Base-by-base conservation (phyloP, 2,888 invertebrate genomes). In the Synanthedon tipuliformis region DNA sequence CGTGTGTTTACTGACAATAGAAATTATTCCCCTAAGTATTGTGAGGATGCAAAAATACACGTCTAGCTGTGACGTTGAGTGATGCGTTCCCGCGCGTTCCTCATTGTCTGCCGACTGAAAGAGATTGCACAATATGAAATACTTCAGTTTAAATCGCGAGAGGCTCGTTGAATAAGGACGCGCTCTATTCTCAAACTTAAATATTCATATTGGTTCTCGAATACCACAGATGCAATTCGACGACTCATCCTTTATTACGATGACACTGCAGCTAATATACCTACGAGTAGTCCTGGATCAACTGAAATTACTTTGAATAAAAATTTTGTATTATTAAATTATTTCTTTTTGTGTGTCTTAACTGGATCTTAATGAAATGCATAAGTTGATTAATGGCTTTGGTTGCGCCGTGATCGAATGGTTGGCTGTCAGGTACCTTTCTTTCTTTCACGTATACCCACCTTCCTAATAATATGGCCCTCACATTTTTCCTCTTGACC, bases 51-150 rank as follows among this genome's bases (percentile, higher is more conserved):
- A 81, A 83, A 84, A 85, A 83, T 81, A 78, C 71, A 71, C 71
- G 76, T 78, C 78, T 66, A 72, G 66, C 67, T 61, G 73, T 81
- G 86, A 85, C 85, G 75, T 84, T 84, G 86, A 86, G 80, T 84
- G 85, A 86, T 87, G 82, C 82, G 80, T 78, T 76, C 73, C 69
- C 67, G 63, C 69, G 71, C 73, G 72, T 73, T 60, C 62, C 68
- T 69, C 74, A 83, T 86, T 86, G 86, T 87, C 78, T 80, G 82
- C 61, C 55, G 59, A 54, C 69, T 78, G 76, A 86, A 85, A 86
- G 84, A 81, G 81, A 79, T 79, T 78, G 80, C 78, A 75, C 75
- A 78, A 79, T 82, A 83, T 82, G 81, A 81, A 84, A 83, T 83
- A 79, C 78, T 82, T 78, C 80, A 71, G 75, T 69, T 68, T 74